Base-by-base conservation (phyloP, 2,113 vertebrate genomes). In the Elachura formosa region DNA sequence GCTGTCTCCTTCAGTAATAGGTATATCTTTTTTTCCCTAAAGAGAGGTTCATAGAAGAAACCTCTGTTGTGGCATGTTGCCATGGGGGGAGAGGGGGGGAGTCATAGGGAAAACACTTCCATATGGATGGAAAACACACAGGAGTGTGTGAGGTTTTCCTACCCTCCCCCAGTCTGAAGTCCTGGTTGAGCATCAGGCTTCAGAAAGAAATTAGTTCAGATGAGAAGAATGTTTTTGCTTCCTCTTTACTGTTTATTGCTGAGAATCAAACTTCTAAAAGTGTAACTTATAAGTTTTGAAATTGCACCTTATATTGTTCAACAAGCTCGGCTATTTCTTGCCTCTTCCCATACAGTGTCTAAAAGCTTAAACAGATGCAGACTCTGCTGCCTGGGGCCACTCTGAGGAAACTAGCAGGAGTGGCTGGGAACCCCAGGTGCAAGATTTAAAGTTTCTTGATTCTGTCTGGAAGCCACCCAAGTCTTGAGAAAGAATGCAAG, bases 391-490 rank as follows among this genome's bases (percentile, higher is more conserved):
- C 84, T 52, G 38, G 43, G 67, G 58, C 4, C 0, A 20, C 85
- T 77, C 79, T 36, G 61, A 51, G 82, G 86, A 86, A 92, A 76
- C 34, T 51, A 52, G 33, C 49, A 38, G 59, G 72, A 90, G 41
- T 54, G 72, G 33, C 72, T 54, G 51, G 6, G 33, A 83, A 82
- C 92, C 85, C 81, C 79, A 84, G 92, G 91, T 90, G n/a, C 55
- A 36, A 58, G 59, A 66, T 91, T 83, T 71, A 64, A 58, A 82
- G 59, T 59, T 66, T 63, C 40, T 85, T 6, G 3, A 31, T 6
- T 10, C 62, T 79, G 24, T 68, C 38, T 95, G 92, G 79, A 93
- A 93, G 55, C 64, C 41, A 43, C 55, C 68, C 90, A 96, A 31
- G 25, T 43, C 73, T 90, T 81, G 72, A 63, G 88, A 76, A 87